Conservation (phyloP, 2,113 vertebrate species). For the Calyptommatus sinebrachiatus region DNA sequence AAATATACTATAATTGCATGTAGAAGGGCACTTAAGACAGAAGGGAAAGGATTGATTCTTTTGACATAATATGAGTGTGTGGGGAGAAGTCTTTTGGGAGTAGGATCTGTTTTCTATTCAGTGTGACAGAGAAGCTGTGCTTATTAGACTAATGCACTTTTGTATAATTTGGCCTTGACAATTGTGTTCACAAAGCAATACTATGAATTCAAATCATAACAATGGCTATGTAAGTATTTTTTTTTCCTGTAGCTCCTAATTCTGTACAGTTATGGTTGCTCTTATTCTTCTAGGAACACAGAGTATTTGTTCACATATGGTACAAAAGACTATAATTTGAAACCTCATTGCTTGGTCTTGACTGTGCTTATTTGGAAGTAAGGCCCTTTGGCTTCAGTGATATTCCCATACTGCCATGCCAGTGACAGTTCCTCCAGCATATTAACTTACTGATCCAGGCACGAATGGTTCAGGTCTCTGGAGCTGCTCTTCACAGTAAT, state of each 20-base stretch:
- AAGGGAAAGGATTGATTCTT: conserved; percentile 19
- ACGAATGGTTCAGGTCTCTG: not conserved
- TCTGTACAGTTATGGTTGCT: not conserved
- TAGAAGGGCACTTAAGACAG: conserved; percentile 30
- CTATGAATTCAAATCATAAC: conserved; percentile 40
- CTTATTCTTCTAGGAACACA: not conserved
- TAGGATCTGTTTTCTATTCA: conserved; percentile 14
- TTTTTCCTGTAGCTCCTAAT: conserved; percentile 2
- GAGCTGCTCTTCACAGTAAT: not conserved
- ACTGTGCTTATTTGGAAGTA: not conserved
- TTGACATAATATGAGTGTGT: conserved; percentile 7
- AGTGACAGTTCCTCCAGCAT: not conserved
- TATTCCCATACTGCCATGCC: not conserved
- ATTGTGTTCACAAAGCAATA: conserved; percentile 23
- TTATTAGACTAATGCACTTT: conserved; percentile 36
- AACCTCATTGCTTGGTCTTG: not conserved
- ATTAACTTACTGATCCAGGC: not conserved
- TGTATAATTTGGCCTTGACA: conserved; percentile 50
- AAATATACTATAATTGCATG: not conserved
- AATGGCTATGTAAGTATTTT: conserved; percentile 9
- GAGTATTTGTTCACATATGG: not conserved
- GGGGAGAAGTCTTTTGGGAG: not conserved
- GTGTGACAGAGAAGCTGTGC: not conserved
- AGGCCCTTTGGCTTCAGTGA: not conserved
- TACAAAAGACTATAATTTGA: not conserved